Evolutionary conservation across 2,797 vertebrate genomes (phyloP).

Genomic region (Aselliscus stoliczkanus): DNA sequence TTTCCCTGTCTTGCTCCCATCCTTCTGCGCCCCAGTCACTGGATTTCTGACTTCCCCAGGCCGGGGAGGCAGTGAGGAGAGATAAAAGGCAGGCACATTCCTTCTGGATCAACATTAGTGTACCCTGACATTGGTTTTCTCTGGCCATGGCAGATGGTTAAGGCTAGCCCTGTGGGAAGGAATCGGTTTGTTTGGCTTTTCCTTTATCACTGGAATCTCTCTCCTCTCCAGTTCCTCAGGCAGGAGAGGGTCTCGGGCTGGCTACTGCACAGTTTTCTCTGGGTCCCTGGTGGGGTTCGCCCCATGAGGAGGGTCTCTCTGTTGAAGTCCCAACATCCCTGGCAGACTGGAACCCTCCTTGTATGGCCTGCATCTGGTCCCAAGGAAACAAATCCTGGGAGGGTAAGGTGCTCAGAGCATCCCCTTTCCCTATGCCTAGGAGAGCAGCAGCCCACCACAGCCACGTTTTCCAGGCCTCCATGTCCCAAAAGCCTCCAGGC

Average conservation of each 20-base stretch:
- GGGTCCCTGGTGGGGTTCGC: neutral
- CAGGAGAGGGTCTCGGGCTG: too few relatives aligned
- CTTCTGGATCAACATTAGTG: neutral
- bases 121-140: neutral
- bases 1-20: neutral
- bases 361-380: neutral
- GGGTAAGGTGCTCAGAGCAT: neutral
- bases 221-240: neutral
- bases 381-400: neutral
- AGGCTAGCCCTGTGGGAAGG: neutral
- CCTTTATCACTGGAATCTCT: neutral
- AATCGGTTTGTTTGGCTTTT: neutral
- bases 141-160: neutral
- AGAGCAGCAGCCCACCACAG: neutral
- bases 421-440: neutral
- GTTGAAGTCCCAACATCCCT: neutral
- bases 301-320: neutral
- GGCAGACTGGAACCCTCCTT: neutral
- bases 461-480: neutral
- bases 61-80: neutral
- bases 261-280: neutral
- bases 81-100: neutral
- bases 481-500: neutral
- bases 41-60: neutral
- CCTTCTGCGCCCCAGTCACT: neutral